These are phyloP conservation scores for Taeniopygia guttata DNA, from an alignment of 2,797 vertebrate genomes.

Conservation along the genomic window DNA sequence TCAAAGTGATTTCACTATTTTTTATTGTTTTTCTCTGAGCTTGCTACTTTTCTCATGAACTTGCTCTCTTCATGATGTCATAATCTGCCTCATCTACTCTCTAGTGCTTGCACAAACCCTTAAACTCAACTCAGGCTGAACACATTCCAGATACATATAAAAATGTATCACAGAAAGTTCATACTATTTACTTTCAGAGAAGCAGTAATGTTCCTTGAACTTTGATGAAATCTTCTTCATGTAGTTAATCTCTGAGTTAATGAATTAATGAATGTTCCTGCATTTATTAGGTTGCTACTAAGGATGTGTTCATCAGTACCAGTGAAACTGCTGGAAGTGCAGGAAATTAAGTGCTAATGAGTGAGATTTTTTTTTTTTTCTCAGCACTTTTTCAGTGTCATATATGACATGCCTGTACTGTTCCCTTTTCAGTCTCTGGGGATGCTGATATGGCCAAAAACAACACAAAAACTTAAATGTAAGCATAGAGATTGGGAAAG, in stretches of 20 bases:
- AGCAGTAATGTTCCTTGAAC: background rate
- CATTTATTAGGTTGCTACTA: background rate
- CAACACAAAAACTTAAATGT: background rate
- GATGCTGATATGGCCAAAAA: background rate
- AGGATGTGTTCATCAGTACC: background rate
- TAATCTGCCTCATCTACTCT: background rate
- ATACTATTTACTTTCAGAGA: background rate
- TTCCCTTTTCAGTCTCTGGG: background rate
- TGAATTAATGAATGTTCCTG: background rate
- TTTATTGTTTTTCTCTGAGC: background rate
- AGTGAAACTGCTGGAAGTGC: background rate
- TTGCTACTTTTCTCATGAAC: background rate
- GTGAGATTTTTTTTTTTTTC: background rate
- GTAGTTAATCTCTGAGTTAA: background rate
- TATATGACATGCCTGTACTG: background rate
- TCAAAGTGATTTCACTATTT: background rate
- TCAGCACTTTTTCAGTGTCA: background rate
- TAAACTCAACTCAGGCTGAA: background rate
- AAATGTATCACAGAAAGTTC: background rate
- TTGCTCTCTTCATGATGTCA: background rate
- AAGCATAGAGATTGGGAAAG: background rate
- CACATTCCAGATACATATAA: background rate
- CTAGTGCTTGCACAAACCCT: background rate
- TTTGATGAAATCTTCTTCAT: background rate
- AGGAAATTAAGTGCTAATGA: background rate